These are phyloP conservation scores for Sycophaga agraensis DNA, from an alignment of 1,140 invertebrate genomes.

Conservation along the genomic window DNA sequence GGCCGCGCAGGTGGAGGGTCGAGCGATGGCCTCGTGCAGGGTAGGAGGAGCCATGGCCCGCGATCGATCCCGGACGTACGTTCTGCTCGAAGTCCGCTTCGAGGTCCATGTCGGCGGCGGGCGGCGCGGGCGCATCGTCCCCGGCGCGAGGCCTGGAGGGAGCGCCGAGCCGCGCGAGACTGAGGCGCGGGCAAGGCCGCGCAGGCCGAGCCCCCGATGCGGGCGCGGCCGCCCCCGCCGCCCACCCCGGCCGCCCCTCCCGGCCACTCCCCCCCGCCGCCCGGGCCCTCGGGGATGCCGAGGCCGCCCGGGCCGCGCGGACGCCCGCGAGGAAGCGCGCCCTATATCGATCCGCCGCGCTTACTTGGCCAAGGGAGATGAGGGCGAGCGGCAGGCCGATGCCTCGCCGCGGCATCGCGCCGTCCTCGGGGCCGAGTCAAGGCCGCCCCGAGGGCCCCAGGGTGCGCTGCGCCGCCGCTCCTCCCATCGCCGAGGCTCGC, in stretches of 20 bases:
- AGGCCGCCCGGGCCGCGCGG: not conserved
- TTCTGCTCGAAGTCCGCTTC: slow-evolving; percentile 20
- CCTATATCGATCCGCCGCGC: not conserved
- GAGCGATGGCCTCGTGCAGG: not conserved
- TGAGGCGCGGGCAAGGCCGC: too few species aligned
- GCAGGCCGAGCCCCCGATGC: not conserved
- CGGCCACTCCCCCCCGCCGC: not conserved
- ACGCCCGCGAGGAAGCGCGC: too few species aligned
- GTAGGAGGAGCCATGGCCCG: not conserved
- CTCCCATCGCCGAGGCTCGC: too few species aligned
- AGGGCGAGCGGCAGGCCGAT: slow-evolving; percentile 3
- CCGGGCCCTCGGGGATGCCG: not conserved
- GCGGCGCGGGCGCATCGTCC: not conserved
- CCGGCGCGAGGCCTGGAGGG: too few species aligned
- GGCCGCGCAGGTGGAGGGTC: too few species aligned
- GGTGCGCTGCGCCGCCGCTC: too few species aligned
- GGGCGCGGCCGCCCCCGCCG: not conserved
- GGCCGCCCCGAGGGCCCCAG: too few species aligned
- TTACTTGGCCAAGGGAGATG: slow-evolving; percentile 16
- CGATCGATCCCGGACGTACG: not conserved
- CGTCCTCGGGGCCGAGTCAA: slow-evolving; percentile 17
- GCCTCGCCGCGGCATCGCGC: not conserved
- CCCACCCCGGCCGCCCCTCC: not conserved
- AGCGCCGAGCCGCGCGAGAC: not conserved
- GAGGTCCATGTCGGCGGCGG: slow-evolving; percentile 9